A percentile compares a stretch with the other conserved stretches of the same genome.
Evolutionary conservation across 2,888 invertebrate species (phyloP).

Genomic region (Brachycybe producta): DNA sequence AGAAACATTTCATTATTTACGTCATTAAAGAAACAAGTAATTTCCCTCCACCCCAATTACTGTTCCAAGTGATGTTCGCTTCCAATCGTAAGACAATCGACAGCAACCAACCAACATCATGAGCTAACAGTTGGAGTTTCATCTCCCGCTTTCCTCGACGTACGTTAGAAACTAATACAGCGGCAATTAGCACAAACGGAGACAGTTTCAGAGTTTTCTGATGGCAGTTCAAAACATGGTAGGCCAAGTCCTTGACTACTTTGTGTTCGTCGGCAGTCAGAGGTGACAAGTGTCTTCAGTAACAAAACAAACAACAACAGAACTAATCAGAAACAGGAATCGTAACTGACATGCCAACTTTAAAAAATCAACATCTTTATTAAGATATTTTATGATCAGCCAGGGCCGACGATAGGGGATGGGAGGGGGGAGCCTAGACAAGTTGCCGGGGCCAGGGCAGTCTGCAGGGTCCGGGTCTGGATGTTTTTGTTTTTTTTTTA

Average conservation of each 20-base stretch:
- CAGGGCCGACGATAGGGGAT: no score
- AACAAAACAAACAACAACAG: background rate
- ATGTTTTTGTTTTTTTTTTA: no score
- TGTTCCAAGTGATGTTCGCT: background rate
- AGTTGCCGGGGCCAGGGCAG: no score
- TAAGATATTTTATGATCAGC: no score
- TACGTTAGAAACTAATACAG: conserved; percentile 8
- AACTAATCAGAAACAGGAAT: background rate
- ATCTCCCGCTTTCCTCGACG: background rate
- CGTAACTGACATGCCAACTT: background rate
- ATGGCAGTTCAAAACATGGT: background rate
- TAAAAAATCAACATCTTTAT: background rate
- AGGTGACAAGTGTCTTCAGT: conserved; percentile 7
- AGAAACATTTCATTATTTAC: background rate
- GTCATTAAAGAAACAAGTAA: background rate
- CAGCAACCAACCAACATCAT: conserved; percentile 9
- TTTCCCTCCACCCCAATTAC: background rate
- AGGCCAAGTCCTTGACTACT: conserved; percentile 7
- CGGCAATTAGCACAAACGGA: conserved; percentile 12
- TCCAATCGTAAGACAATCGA: no score
- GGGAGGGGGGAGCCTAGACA: no score
- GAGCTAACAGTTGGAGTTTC: background rate
- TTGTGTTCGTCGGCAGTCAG: conserved; percentile 5
- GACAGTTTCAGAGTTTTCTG: conserved; percentile 8
- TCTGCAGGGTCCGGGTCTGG: no score